Percentiles rank a stretch among this genome's conserved stretches.
Evolutionary conservation across 2,888 invertebrate species (phyloP).

Genomic region (Entomobrya proxima): DNA sequence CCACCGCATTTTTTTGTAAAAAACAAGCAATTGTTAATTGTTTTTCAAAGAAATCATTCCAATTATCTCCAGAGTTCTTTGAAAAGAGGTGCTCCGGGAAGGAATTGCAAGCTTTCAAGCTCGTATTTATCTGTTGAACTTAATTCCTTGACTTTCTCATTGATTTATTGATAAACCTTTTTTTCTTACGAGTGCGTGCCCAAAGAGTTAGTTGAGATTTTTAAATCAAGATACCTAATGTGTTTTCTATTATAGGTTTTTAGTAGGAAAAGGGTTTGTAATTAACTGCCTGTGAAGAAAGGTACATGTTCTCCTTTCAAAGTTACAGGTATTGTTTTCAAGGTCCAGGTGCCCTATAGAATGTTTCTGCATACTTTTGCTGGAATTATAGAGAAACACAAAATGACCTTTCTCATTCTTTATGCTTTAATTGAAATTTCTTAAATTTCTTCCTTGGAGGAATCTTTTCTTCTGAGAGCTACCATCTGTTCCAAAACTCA

Average conservation of each 20-base stretch:
- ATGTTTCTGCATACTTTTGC: neutral
- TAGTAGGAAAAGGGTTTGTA: conserved; percentile 31
- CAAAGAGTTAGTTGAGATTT: neutral
- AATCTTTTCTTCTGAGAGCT: too few relatives aligned
- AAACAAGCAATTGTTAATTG: too few relatives aligned
- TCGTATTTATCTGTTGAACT: neutral
- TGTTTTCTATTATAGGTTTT: neutral
- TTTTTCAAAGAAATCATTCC: too few relatives aligned
- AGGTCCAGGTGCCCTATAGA: neutral
- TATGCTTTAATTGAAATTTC: too few relatives aligned
- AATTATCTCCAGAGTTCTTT: too few relatives aligned
- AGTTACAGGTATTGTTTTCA: neutral
- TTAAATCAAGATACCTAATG: neutral
- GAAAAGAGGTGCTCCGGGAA: too few relatives aligned
- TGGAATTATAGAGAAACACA: too few relatives aligned
- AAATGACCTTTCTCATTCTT: too few relatives aligned
- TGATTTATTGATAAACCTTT: conserved; percentile 14
- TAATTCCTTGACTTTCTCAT: neutral
- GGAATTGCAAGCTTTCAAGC: conserved; percentile 1
- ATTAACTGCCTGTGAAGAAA: conserved; percentile 28
- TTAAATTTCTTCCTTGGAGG: too few relatives aligned
- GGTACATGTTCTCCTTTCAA: neutral
- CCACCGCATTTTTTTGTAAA: too few relatives aligned
- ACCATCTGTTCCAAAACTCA: too few relatives aligned
- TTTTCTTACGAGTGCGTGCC: neutral